Base-by-base conservation (phyloP, 2,888 invertebrate genomes). In the Heliothis peltigera region DNA sequence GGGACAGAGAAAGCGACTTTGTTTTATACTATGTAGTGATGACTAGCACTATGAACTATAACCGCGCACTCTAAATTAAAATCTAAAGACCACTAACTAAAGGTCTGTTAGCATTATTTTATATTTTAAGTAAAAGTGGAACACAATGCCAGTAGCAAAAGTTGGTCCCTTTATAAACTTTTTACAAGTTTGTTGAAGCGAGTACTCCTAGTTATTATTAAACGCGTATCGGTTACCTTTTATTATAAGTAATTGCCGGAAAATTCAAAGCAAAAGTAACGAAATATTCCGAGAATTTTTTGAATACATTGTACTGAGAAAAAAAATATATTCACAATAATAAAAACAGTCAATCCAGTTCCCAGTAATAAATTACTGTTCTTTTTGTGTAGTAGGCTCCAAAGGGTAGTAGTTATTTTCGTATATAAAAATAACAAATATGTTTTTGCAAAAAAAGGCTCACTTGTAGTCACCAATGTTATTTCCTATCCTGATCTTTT, bases 41-140 rank as follows among this genome's bases (percentile, higher is more conserved):
- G 70, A 66, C 70, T 55, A 42, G 53, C 65, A 46, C 21, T 65
- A 54, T 25, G 21, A 43, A n/a, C 71, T 46, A 60, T 65, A 55
- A 22, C 32, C 52, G 52, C 28, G 47, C 28, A 22, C 42, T 44
- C 43, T 60, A 72, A 52, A 70, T 72, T 55, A 60, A 70, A 70
- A 52, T 28, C 28, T 28, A 28, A 32, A 12, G 32, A 32, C 32
- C 12, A 32, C 32, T 32, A 12, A 51, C 21, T 44, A 66, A 60
- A 55, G 32, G 25, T 47, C 54, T 21, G 43, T 60, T 43, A 21
- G 35, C 54, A 72, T 72, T 72, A 70, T 66, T 44, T 18, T 66
- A 51, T 8, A 32, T 4, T 21, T n/a, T n/a, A n/a, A n/a, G 51
- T 65, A 54, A 70, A 58, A 60, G 6, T n/a, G 25, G 19, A 17